These are phyloP conservation scores for Dinomys branickii DNA, from an alignment of 2,113 vertebrate species.

Conservation along the genomic window DNA sequence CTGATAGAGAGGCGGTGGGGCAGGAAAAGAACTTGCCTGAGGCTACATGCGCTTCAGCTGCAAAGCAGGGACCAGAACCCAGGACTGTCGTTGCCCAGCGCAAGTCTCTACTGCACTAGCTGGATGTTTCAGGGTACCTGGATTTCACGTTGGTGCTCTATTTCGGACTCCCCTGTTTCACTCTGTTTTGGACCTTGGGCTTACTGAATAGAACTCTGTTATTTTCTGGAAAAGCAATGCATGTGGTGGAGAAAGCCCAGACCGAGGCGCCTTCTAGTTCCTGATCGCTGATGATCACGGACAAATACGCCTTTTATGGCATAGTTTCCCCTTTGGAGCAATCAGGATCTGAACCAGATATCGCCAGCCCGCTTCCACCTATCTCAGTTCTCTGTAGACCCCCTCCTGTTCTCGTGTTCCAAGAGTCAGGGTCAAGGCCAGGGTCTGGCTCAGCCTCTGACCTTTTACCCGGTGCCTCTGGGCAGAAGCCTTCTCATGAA, in stretches of 20 bases:
- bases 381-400: background rate
- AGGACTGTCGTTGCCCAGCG: background rate
- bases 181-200: background rate
- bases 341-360: background rate
- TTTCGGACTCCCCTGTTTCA: background rate
- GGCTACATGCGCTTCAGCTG: background rate
- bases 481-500: conserved; percentile 16
- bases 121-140: background rate
- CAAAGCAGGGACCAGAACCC: background rate
- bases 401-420: background rate
- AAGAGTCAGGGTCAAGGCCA: background rate
- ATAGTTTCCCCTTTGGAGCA: conserved; percentile 34
- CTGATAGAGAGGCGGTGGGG: background rate
- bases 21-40: background rate
- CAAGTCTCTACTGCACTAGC: background rate
- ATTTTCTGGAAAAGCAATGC: background rate
- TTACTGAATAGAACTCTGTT: background rate
- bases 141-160: background rate
- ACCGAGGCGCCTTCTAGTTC: background rate
- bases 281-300: background rate
- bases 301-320: background rate
- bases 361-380: background rate
- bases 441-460: background rate
- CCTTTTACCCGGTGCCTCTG: conserved; percentile 18
- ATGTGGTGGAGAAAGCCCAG: background rate